Conservation (phyloP, 2,888 invertebrate genomes). For the Cartodere bifasciata region DNA sequence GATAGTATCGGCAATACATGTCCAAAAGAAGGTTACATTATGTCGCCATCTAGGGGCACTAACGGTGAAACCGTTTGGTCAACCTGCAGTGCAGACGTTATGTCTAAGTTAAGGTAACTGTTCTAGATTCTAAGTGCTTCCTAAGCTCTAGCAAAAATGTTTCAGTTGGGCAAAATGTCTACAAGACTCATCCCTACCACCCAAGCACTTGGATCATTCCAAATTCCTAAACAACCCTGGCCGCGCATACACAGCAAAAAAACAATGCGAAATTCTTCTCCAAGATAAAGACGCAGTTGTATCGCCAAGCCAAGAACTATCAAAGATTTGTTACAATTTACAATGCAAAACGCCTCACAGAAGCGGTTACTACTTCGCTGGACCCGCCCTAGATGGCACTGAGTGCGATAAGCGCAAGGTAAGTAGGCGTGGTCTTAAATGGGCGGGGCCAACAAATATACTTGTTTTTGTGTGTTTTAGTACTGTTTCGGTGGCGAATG, state of each 20-base stretch:
- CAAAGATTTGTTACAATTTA: conserved; percentile 49
- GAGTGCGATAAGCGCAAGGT: conserved; percentile 53
- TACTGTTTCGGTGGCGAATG: conserved; percentile 58
- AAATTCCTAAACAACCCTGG: conserved; percentile 54
- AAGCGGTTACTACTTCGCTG: conserved; percentile 62
- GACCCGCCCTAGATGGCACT: conserved; percentile 74
- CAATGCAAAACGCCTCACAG: conserved; percentile 61
- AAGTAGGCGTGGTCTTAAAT: conserved; percentile 2
- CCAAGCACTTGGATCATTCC: conserved; percentile 45
- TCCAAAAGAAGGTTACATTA: conserved; percentile 64
- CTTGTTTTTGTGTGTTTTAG: conserved; percentile 29
- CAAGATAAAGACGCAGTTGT: conserved; percentile 53
- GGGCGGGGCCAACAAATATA: background rate
- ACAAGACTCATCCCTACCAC: conserved; percentile 41
- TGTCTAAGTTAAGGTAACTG: conserved; percentile 44
- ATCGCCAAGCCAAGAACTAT: conserved; percentile 32
- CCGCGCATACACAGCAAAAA: conserved; percentile 55
- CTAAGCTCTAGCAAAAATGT: conserved; percentile 3
- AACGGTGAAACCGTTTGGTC: conserved; percentile 72
- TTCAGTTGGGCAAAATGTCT: conserved; percentile 52
- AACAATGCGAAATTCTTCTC: conserved; percentile 60
- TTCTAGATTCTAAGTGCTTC: too few relatives aligned
- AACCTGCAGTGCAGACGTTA: conserved; percentile 55
- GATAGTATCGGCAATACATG: conserved; percentile 61
- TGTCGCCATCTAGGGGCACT: conserved; percentile 70